Percentiles rank a stretch among this genome's conserved stretches.
phyloP scores from a whole-genome alignment of 1,140 invertebrate genomes.

The Bactericera cockerelli region DNA sequence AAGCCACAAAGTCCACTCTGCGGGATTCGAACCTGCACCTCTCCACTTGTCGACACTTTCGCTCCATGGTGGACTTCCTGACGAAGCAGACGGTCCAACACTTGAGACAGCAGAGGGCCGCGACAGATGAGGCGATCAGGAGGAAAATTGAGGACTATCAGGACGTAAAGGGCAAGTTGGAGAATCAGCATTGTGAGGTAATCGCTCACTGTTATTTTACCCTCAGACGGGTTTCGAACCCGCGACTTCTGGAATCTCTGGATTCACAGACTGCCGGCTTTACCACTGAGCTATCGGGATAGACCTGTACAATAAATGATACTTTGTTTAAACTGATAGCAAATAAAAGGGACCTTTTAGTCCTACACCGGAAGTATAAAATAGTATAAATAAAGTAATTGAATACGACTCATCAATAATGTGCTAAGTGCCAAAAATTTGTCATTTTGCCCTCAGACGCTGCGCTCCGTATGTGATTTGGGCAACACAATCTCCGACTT shows the following conservation, averaged over 20 bases:
- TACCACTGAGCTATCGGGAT: no score
- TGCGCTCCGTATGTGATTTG: constrained; percentile 51
- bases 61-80: constrained; percentile 57
- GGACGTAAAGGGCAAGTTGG: constrained; percentile 60
- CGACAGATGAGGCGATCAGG: constrained; percentile 55
- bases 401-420: no score
- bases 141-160: constrained; percentile 60
- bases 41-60: constrained; percentile 49
- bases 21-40: constrained; percentile 56
- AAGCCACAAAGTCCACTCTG: constrained; percentile 59
- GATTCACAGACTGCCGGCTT: no score
- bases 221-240: no score
- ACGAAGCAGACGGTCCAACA: constrained; percentile 55
- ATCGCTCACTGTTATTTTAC: no score
- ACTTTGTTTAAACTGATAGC: no score
- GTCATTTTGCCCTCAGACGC: constrained; percentile 26
- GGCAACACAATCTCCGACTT: constrained; percentile 55
- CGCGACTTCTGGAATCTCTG: no score
- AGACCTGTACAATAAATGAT: no score
- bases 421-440: no score
- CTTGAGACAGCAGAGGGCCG: constrained; percentile 42
- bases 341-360: no score
- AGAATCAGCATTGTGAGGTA: constrained; percentile 64
- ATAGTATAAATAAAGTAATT: no score
- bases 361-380: no score